Base-by-base conservation (phyloP, 2,797 vertebrate species). In the Sebastes umbrosus region DNA sequence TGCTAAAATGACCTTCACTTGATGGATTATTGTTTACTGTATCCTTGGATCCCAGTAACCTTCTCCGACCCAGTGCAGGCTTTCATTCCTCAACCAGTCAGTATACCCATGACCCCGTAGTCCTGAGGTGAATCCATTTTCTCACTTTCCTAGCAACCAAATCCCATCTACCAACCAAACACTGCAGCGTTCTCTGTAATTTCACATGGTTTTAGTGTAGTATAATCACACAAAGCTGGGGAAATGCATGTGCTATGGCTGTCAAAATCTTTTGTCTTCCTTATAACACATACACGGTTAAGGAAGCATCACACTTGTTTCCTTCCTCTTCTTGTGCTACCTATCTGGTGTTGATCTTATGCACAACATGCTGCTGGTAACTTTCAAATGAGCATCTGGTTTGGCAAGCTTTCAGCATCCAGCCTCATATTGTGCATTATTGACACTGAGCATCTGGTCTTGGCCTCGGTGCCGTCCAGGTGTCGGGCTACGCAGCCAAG, bases 1-100 rank as follows among this genome's bases (percentile, higher is more conserved):
- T 63, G 69, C 59, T 11, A 9, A 18, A 1, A 31, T 31, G 66
- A 59, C 83, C 74, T 74, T 80, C 64, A 36, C 4, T 5, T 80
- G 79, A 78, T 76, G 25, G 71, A 73, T 80, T 31, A 10, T 52
- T 87, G 62, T 85, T 87, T 82, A 73, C 82, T 39, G 57, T 85
- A 32, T 12, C 73, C 78, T 34, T 75, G 84, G 74, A 64, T 85
- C 75, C 79, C 70, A 68, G 64, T 72, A 46, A 69, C 71, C 46
- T 54, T 65, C 59, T 74, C 4, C 34, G 43, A 66, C 43, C 55
- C 22, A 18, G 34, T 39, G 66, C 70, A 59, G 66, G 34, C 73
- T 64, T 59, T 54, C 66, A 63, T 83, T 80, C 43, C 20, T 59
- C 54, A 31, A 20, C 29, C 24, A 50, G 39, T 60, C 60, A 24